Evolutionary conservation across 2,797 vertebrate species (phyloP).

Genomic region (Erethizon dorsatum): DNA sequence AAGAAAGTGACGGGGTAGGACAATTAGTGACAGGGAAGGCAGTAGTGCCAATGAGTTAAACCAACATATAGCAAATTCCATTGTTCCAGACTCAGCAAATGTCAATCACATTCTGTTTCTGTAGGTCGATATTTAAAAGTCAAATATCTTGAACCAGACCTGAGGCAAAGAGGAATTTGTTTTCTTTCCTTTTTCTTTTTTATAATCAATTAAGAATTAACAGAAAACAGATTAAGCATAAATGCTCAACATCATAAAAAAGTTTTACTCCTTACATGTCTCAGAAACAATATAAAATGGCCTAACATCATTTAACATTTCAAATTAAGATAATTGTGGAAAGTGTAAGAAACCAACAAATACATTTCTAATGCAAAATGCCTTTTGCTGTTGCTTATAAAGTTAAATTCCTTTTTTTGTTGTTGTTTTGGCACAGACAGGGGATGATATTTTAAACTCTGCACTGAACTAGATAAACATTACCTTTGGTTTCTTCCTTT

Average conservation of each 20-base stretch:
- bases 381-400: slow-evolving; percentile 36
- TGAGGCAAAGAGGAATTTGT: neutral
- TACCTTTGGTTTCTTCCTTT: slow-evolving; percentile 58
- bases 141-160: slow-evolving; percentile 54
- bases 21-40: neutral
- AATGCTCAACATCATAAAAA: slow-evolving; percentile 17
- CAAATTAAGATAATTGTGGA: slow-evolving; percentile 48
- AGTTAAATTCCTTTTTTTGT: neutral
- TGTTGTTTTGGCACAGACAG: neutral
- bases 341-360: neutral
- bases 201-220: slow-evolving; percentile 61
- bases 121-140: slow-evolving; percentile 55
- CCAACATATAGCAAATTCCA: neutral
- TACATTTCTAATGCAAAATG: neutral
- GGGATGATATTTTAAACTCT: slow-evolving; percentile 62
- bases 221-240: slow-evolving; percentile 37
- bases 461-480: slow-evolving; percentile 47
- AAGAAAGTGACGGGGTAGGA: neutral
- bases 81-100: neutral
- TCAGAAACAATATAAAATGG: slow-evolving; percentile 54
- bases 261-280: slow-evolving; percentile 12
- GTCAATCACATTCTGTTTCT: slow-evolving; percentile 4
- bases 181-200: neutral
- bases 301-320: slow-evolving; percentile 40
- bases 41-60: neutral